These are phyloP conservation scores for Ectemnius lituratus DNA, from an alignment of 2,888 invertebrate genomes.

Conservation along the genomic window DNA sequence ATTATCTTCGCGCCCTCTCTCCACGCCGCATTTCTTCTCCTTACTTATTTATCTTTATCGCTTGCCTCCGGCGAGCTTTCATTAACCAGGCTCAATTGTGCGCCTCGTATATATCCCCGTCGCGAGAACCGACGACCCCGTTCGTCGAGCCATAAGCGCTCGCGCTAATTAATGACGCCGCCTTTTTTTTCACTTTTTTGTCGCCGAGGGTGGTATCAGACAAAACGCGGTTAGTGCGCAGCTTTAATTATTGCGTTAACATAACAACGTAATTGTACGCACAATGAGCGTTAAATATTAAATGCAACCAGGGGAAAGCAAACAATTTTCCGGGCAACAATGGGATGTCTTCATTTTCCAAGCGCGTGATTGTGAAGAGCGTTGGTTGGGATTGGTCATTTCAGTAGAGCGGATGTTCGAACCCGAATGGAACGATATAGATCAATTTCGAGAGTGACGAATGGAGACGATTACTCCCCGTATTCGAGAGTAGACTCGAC, in stretches of 20 bases:
- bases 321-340: not conserved
- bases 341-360: no score
- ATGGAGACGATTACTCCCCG: slow-evolving; percentile 2
- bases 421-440: not conserved
- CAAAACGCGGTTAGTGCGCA: not conserved
- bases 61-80: slow-evolving; percentile 23
- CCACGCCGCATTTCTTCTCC: slow-evolving; percentile 10
- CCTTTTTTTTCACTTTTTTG: slow-evolving; percentile 15
- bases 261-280: slow-evolving; percentile 40
- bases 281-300: slow-evolving; percentile 24
- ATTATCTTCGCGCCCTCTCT: slow-evolving; percentile 35
- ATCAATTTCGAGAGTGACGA: not conserved
- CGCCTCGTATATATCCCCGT: slow-evolving; percentile 8
- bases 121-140: slow-evolving; percentile 21
- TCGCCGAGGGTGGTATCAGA: not conserved
- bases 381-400: no score
- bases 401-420: not conserved
- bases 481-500: not conserved
- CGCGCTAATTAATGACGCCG: slow-evolving; percentile 44
- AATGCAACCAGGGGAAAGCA: not conserved
- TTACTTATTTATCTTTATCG: not conserved
- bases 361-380: no score
- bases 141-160: slow-evolving; percentile 8
- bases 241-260: slow-evolving; percentile 47
- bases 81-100: slow-evolving; percentile 42